A percentile compares a stretch with the other conserved stretches of the same genome.
Conservation (phyloP, 2,113 vertebrate species). For the Petrocephalus zakoni region DNA sequence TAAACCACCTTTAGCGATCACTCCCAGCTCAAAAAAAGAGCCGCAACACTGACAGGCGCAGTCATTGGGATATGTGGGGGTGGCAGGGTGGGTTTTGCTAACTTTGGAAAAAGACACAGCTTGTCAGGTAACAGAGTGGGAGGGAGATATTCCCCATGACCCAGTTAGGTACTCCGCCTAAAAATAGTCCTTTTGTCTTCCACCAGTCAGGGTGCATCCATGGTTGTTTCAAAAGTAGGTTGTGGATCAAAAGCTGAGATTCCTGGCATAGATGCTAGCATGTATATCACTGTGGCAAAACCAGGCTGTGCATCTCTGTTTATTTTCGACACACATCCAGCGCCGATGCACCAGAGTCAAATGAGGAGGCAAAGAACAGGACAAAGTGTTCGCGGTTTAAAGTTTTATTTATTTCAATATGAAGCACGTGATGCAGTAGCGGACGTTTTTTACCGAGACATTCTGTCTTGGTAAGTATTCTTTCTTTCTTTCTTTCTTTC, state of each 20-base stretch:
- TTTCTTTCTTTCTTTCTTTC: too few relatives aligned
- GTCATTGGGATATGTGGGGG: neutral
- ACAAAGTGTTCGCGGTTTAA: neutral
- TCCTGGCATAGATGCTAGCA: neutral
- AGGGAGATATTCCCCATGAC: neutral
- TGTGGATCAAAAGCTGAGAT: neutral
- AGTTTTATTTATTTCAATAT: neutral
- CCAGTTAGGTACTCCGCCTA: neutral
- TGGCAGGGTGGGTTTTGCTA: neutral
- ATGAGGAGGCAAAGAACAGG: neutral
- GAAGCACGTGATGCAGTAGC: neutral
- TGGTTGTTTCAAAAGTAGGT: neutral
- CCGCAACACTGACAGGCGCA: neutral
- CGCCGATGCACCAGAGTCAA: neutral
- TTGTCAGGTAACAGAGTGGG: neutral
- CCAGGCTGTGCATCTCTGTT: neutral
- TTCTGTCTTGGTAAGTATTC: neutral
- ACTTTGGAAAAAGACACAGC: neutral
- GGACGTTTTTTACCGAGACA: neutral
- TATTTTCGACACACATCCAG: neutral
- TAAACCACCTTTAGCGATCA: neutral
- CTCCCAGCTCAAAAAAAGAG: neutral
- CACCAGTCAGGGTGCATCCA: neutral
- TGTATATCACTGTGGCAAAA: neutral
- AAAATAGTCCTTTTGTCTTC: neutral